Evolutionary conservation across 2,888 invertebrate genomes (phyloP), one percentile per base, ranked within the genome.

Genomic region (Leptinotarsa tumamoca): DNA sequence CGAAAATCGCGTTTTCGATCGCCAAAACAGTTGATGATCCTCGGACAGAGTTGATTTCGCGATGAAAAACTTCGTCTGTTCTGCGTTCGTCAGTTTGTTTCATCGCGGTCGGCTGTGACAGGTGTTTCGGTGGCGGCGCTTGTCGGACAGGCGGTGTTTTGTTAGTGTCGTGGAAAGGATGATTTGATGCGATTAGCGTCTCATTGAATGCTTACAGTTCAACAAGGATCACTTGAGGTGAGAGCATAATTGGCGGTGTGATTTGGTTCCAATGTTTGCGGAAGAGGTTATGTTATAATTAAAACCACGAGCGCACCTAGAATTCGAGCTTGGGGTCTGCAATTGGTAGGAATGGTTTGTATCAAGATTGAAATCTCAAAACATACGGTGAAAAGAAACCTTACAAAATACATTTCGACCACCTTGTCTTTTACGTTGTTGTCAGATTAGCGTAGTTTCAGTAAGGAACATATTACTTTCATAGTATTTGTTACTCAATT

Each of bases 1-100:
- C 63, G 10, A 43, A 63, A 63, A 63, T 63, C 63, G 63, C 63
- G 63, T 63, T 33, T 43, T 61, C 63, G n/a, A 21, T n/a, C 33
- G 63, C 43, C 14, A 27, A 63, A 63, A 63, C 14, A 18, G 13
- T 63, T 63, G 18, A 33, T n/a, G 18, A 33, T 43, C 33, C 63
- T n/a, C 27, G 21, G 61, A n/a, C 43, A 10, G n/a, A 27, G 2
- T 33, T 21, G 61, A 61, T 63, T 63, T 5, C 33, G 43, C 17
- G 23, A 21, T 13, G 58, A 0, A 23, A 58, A 23, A 58, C 58
- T 23, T 63, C 63, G 43, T 17, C 4, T 3, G 43, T 63, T 43
- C n/a, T 18, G 2, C 21, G n/a, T n/a, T 63, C 17, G 10, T 63
- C 33, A 43, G 63, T 63, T 33, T 17, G 17, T 63, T 23, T 10